Base-by-base conservation (phyloP, 1,140 invertebrate species). In the Cardiocondyla obscurior region DNA sequence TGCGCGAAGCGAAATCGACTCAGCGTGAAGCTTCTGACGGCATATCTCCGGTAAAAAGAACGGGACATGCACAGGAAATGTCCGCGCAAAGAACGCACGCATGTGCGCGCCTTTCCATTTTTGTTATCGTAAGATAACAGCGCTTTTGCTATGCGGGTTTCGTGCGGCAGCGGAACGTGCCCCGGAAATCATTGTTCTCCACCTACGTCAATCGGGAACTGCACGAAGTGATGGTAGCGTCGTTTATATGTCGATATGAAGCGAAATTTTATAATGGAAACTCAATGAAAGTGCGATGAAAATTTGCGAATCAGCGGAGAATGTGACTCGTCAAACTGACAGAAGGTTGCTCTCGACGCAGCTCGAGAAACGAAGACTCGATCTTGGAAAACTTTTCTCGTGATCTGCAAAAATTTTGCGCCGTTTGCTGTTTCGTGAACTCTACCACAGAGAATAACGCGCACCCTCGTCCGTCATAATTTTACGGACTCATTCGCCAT, bases 41-140 rank as follows among this genome's bases (percentile, higher is more conserved):
- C 51, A 55, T n/a, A n/a, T 51, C 30, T 8, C 57, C 28, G 44
- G 30, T 8, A 42, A 60, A 44, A 77, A 65, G 42, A 30, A 53
- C 64, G 49, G 69, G 62, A 64, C 51, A 65, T 16, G 3, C 30
- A 67, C 82, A 86, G 87, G 90, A 91, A 91, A 84, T 86, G 62
- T 85, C 81, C 81, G 58, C 65, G 85, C 33, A 19, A 19, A 62
- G 19, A 7, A 19, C 33, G 6, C 33, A 2, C 77, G 82, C 82
- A 7, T 81, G 84, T 82, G 79, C 58, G 83, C 76, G 83, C 70
- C 85, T 83, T 73, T 84, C 84, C 86, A 83, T 49, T 70, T 70
- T 83, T 79, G 65, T 81, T 89, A 88, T 88, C 88, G 73, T 70
- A 46, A 86, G 89, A 89, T 85, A 88, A 89, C 53, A 57, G 22